Evolutionary conservation across 2,888 invertebrate species (phyloP).

Genomic region (Zootermopsis nevadensis): DNA sequence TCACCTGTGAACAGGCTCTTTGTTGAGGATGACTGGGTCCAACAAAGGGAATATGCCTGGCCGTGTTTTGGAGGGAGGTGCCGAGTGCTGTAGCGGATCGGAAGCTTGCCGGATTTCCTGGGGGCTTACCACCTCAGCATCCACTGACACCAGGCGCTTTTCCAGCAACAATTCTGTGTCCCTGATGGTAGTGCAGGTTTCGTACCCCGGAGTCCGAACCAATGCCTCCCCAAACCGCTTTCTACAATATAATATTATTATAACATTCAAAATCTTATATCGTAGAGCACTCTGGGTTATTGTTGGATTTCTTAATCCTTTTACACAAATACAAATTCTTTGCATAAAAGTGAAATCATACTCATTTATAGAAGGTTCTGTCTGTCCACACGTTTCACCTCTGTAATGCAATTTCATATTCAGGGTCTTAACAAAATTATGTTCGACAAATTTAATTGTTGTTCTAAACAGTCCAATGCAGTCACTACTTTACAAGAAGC

Average conservation of each 20-base stretch:
- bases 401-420: too few species aligned
- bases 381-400: too few species aligned
- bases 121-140: slow-evolving; percentile 86
- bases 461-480: too few species aligned
- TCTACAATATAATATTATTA: slow-evolving; percentile 59
- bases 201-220: slow-evolving; percentile 78
- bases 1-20: slow-evolving; percentile 77
- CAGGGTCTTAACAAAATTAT: too few species aligned
- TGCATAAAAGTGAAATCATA: too few species aligned
- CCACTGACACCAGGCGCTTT: slow-evolving; percentile 75
- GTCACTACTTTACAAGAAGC: too few species aligned
- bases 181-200: slow-evolving; percentile 75
- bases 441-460: too few species aligned
- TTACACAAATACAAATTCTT: too few species aligned
- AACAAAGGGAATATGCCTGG: slow-evolving; percentile 85
- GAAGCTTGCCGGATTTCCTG: slow-evolving; percentile 74
- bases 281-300: too few species aligned
- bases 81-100: slow-evolving; percentile 50
- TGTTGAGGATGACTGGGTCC: slow-evolving; percentile 79
- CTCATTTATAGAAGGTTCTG: too few species aligned
- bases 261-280: too few species aligned
- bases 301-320: too few species aligned
- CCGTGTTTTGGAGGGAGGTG: neutral
- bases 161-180: slow-evolving; percentile 74
- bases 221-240: slow-evolving; percentile 77